phyloP scores from a whole-genome alignment of 2,888 invertebrate species.

The Malacosoma neustria region DNA sequence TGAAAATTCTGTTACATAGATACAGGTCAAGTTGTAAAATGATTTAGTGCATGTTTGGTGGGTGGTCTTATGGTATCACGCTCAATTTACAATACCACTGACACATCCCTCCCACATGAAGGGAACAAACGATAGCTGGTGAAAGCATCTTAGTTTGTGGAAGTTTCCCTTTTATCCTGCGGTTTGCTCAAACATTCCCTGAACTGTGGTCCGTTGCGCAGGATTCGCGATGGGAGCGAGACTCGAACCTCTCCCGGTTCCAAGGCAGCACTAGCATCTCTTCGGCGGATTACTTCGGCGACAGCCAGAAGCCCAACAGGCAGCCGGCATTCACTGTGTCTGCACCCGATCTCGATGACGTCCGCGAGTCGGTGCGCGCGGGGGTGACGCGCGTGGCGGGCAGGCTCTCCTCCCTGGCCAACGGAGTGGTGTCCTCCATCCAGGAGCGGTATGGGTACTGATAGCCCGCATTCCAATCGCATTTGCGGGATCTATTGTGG shows the following conservation, averaged over 20 bases:
- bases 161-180: too few species aligned
- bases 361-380: conserved; percentile 96
- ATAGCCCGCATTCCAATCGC: conserved; percentile 15
- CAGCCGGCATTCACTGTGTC: conserved; percentile 50
- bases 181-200: too few species aligned
- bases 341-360: conserved; percentile 92
- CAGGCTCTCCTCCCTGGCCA: conserved; percentile 94
- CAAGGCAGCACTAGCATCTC: conserved; percentile 97
- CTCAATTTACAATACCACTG: too few species aligned
- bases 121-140: too few species aligned
- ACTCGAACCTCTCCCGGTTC: conserved; percentile 82
- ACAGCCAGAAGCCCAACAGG: conserved; percentile 18
- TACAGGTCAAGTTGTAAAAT: too few species aligned
- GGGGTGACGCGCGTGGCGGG: conserved; percentile 97
- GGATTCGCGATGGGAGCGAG: conserved; percentile 68
- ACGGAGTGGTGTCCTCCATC: conserved; percentile 93
- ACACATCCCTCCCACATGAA: too few species aligned
- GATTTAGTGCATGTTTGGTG: too few species aligned
- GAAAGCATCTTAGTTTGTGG: too few species aligned
- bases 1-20: too few species aligned
- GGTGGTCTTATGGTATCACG: too few species aligned
- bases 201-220: conserved; percentile 20
- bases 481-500: too few species aligned
- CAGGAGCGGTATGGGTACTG: conserved; percentile 86
- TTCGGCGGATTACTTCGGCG: conserved; percentile 95